Evolutionary conservation across 2,797 vertebrate genomes (phyloP).

Genomic region (Huso huso): DNA sequence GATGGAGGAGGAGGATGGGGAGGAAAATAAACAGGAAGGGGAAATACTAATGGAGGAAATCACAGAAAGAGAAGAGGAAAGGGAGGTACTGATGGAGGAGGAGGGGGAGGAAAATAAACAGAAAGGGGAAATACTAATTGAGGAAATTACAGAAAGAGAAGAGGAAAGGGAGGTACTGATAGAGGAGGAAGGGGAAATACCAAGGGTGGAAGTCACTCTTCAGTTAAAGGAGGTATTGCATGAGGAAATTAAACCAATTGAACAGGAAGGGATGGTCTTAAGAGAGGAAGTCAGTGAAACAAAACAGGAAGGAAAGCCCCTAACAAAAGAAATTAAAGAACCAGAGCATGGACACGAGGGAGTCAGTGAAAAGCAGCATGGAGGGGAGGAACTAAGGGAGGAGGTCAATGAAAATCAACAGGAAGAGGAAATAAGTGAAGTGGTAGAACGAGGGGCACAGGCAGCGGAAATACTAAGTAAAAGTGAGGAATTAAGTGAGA

Average conservation of each 20-base stretch:
- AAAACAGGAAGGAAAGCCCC: background rate
- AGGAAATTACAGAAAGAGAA: too few species aligned
- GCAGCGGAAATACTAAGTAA: too few species aligned
- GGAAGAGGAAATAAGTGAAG: background rate
- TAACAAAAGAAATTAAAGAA: background rate
- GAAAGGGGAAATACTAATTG: too few species aligned
- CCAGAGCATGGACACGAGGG: background rate
- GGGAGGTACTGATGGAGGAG: too few species aligned
- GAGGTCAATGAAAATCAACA: background rate
- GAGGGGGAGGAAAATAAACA: too few species aligned
- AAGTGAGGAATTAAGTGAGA: background rate
- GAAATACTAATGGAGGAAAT: slow-evolving; percentile 7
- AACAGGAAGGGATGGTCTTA: background rate
- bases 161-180: too few species aligned
- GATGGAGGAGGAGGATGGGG: too few species aligned
- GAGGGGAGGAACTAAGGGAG: background rate
- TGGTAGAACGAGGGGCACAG: background rate
- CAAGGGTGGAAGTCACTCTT: background rate
- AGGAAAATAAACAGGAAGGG: background rate
- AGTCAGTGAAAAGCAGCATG: background rate
- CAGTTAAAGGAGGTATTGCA: background rate
- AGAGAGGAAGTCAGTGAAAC: background rate
- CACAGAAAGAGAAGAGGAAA: rapidly evolving
- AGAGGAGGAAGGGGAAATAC: too few species aligned
- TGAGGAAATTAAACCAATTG: background rate